Conservation (phyloP, 2,888 invertebrate species). For the Caenorhabditis sp. region DNA sequence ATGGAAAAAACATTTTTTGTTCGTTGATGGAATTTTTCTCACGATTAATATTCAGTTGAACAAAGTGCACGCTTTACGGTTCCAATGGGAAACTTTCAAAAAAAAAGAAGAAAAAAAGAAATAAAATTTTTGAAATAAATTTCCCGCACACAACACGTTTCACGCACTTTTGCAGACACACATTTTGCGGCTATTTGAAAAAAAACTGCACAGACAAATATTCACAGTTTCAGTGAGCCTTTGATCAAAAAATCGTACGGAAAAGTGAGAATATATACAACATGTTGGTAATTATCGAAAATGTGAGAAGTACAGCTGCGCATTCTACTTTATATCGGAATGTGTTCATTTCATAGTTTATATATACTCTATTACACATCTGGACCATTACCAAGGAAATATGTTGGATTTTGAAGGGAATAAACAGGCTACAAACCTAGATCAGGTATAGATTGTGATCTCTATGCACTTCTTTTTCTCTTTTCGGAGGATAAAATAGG, state of each 20-base stretch:
- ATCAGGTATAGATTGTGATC: background rate
- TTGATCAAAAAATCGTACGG: background rate
- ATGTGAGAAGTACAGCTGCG: background rate
- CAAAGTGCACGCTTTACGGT: too few species aligned
- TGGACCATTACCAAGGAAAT: background rate
- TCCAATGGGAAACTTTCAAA: too few species aligned
- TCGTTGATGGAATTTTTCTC: too few species aligned
- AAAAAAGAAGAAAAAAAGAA: too few species aligned
- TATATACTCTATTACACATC: background rate
- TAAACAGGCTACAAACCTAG: background rate
- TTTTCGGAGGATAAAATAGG: background rate
- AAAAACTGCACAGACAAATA: too few species aligned
- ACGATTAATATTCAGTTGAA: too few species aligned
- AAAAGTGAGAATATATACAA: background rate
- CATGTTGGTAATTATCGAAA: background rate
- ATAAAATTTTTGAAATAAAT: too few species aligned
- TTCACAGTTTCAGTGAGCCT: too few species aligned
- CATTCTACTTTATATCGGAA: background rate
- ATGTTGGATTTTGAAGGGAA: background rate
- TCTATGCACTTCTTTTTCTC: background rate
- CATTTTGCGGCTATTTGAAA: too few species aligned
- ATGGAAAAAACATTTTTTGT: conserved; percentile 1
- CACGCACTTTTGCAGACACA: too few species aligned
- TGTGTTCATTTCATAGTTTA: background rate
- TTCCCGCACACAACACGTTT: too few species aligned